A percentile compares a stretch with the other conserved stretches of the same genome.
Evolutionary conservation across 2,113 vertebrate species (phyloP).

Genomic region (Chloebia gouldiae): DNA sequence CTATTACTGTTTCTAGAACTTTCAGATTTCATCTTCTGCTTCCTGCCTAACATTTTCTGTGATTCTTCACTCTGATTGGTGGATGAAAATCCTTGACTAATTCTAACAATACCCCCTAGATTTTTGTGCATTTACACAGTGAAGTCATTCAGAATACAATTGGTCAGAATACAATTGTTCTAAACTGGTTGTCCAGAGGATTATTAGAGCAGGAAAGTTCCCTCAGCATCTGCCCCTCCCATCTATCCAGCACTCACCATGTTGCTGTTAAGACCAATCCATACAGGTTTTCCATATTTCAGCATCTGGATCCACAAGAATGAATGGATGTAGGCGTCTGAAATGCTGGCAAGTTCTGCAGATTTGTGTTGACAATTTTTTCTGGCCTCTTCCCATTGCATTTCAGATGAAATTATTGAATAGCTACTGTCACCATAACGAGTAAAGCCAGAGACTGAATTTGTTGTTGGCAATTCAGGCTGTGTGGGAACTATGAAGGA

Average conservation of each 20-base stretch:
- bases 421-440: slow-evolving; percentile 78
- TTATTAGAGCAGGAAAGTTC: not conserved
- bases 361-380: slow-evolving; percentile 81
- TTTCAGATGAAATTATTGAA: slow-evolving; percentile 74
- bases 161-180: not conserved
- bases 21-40: not conserved
- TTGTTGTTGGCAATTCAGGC: slow-evolving; percentile 69
- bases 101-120: not conserved
- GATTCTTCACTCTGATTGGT: not conserved
- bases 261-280: slow-evolving; percentile 87
- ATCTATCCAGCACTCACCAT: slow-evolving; percentile 61
- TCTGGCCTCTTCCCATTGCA: slow-evolving; percentile 87
- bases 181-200: not conserved
- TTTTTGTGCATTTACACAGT: not conserved
- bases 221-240: not conserved
- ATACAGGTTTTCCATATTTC: slow-evolving; percentile 73
- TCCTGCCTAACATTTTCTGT: not conserved
- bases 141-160: not conserved
- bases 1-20: not conserved
- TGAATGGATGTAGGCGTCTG: slow-evolving; percentile 71
- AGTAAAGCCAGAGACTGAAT: slow-evolving; percentile 55
- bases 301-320: slow-evolving; percentile 69
- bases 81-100: not conserved
- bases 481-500: slow-evolving; percentile 29
- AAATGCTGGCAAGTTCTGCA: slow-evolving; percentile 80